Evolutionary conservation across 1,140 invertebrate genomes (phyloP), one percentile per base, ranked within the genome.

Genomic region (Lethocerus indicus): DNA sequence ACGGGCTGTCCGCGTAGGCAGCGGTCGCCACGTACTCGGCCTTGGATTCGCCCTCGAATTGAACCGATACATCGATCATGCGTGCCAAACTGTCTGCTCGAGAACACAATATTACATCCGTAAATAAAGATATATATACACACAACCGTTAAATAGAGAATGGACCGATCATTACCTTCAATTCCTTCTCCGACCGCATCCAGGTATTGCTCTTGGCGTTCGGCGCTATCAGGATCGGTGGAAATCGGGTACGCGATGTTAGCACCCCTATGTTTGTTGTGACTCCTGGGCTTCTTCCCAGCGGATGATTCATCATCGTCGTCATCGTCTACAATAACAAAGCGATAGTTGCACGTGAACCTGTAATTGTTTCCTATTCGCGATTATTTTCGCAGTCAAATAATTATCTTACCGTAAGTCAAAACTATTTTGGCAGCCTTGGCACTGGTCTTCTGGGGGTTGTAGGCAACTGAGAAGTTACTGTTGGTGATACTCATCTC

Each of bases 101-200:
- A 16, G n/a, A n/a, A n/a, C n/a, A n/a, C 9, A 14, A 14, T 14
- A 12, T n/a, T n/a, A n/a, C n/a, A n/a, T n/a, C n/a, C n/a, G n/a
- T n/a, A n/a, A n/a, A n/a, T n/a, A n/a, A n/a, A n/a, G n/a, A n/a
- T n/a, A n/a, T n/a, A n/a, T n/a, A n/a, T n/a, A n/a, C n/a, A n/a
- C n/a, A n/a, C n/a, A n/a, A n/a, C n/a, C n/a, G n/a, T n/a, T n/a
- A n/a, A n/a, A n/a, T n/a, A n/a, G n/a, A n/a, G n/a, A n/a, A n/a
- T n/a, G n/a, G n/a, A n/a, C n/a, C n/a, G n/a, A n/a, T n/a, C n/a
- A 21, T 39, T 48, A 58, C 55, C 47, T 52, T 57, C 42, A 25
- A 79, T 71, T 36, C 70, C 71, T 37, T 65, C 54, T 5, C 60
- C 58, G 18, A 65, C 69, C 37, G 67, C 67, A 46, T 70, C 59